Conservation (phyloP, 2,888 invertebrate species). For the Candidula unifasciata region DNA sequence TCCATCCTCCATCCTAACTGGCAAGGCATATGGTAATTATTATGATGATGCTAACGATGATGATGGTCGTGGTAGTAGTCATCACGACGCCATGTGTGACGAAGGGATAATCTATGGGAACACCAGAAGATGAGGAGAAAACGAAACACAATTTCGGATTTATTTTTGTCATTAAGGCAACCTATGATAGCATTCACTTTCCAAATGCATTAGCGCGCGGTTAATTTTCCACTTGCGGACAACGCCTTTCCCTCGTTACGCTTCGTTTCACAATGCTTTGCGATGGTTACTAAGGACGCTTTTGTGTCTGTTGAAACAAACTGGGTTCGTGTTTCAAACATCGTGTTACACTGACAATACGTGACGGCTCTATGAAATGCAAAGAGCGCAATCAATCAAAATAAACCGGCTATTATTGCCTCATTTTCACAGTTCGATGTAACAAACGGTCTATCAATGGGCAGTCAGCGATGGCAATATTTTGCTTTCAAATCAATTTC, state of each 20-base stretch:
- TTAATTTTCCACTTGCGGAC: background rate
- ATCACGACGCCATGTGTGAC: no score
- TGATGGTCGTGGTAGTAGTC: no score
- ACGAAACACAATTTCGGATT: no score
- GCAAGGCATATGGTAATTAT: no score
- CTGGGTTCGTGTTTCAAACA: background rate
- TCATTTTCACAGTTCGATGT: background rate
- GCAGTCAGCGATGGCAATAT: no score
- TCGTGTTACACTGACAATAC: background rate
- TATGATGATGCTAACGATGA: no score
- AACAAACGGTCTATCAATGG: background rate
- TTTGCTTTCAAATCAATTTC: no score
- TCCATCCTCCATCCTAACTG: no score
- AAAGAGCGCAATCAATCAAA: background rate
- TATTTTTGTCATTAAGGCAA: background rate
- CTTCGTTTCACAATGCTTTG: background rate
- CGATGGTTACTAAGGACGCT: constrained; percentile 1
- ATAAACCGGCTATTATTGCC: background rate
- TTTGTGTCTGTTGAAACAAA: constrained; percentile 1
- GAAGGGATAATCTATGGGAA: no score
- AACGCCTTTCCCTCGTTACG: background rate
- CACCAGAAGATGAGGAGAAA: no score
- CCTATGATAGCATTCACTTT: background rate
- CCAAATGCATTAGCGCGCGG: background rate
- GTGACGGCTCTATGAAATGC: constrained; percentile 4